These are phyloP conservation scores for Erebia epiphron DNA, from an alignment of 2,888 invertebrate genomes.

Conservation along the genomic window DNA sequence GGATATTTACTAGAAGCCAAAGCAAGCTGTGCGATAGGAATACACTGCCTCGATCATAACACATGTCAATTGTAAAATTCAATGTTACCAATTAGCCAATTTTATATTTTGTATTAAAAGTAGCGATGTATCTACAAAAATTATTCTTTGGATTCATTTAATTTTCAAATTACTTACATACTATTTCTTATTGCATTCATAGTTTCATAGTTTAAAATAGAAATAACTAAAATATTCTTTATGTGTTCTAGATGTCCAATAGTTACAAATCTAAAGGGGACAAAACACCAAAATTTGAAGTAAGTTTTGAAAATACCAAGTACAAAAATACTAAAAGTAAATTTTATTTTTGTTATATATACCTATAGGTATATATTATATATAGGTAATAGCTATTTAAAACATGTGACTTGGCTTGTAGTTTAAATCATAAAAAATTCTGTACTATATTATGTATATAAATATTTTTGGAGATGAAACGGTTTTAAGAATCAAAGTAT, in stretches of 20 bases:
- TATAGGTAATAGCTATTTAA: neutral
- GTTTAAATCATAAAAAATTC: neutral
- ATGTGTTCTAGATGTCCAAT: neutral
- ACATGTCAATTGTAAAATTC: conserved; percentile 27
- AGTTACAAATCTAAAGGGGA: neutral
- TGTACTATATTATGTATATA: neutral
- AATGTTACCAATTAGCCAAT: conserved; percentile 5
- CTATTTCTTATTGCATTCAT: neutral
- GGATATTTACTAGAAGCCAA: conserved; percentile 8
- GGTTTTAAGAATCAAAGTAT: neutral
- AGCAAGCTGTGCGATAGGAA: conserved; percentile 9
- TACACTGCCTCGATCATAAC: conserved; percentile 23
- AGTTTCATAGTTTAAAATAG: neutral
- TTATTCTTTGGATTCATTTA: neutral
- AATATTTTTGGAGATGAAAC: conserved; percentile 11
- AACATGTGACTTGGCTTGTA: neutral
- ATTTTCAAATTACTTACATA: neutral
- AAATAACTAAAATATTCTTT: neutral
- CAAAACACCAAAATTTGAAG: neutral
- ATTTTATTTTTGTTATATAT: no score
- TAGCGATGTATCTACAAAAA: neutral
- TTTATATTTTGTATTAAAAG: neutral
- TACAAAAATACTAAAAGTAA: neutral
- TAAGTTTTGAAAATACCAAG: neutral
- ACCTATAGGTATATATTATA: no score